These are phyloP conservation scores for Sweltsa coloradensis DNA, from an alignment of 1,140 invertebrate species.

Conservation along the genomic window DNA sequence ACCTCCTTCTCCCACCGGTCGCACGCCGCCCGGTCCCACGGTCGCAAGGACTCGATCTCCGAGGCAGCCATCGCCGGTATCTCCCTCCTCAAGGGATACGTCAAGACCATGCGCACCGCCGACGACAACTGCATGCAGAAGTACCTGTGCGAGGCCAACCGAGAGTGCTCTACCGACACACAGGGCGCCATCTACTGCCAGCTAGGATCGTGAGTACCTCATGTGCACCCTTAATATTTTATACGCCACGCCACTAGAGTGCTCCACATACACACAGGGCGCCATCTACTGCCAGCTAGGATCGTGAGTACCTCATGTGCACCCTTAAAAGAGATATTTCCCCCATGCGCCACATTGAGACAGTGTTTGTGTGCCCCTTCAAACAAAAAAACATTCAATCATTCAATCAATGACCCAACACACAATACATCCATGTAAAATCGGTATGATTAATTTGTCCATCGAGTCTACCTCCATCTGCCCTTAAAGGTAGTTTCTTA, in stretches of 20 bases:
- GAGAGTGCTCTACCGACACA: slow-evolving; percentile 70
- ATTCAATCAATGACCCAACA: no score
- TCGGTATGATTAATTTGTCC: no score
- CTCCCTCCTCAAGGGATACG: slow-evolving; percentile 77
- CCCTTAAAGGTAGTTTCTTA: no score
- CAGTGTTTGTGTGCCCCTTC: no score
- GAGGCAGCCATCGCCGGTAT: slow-evolving; percentile 76
- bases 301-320: slow-evolving; percentile 67
- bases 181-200: slow-evolving; percentile 77
- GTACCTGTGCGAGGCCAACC: slow-evolving; percentile 78
- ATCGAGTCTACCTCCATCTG: no score
- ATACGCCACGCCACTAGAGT: no score
- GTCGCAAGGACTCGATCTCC: slow-evolving; percentile 70
- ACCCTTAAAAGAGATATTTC: no score
- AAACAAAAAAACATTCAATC: no score
- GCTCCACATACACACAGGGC: slow-evolving; percentile 60
- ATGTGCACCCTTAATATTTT: background rate
- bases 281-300: slow-evolving; percentile 84
- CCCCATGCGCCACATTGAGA: no score
- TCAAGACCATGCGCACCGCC: slow-evolving; percentile 64
- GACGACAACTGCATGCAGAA: slow-evolving; percentile 69
- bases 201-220: slow-evolving; percentile 72
- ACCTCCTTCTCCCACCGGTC: slow-evolving; percentile 84
- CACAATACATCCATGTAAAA: no score
- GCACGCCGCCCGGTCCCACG: slow-evolving; percentile 62